Conservation (phyloP, 2,113 vertebrate genomes). For the Orientallactaga bullata region DNA sequence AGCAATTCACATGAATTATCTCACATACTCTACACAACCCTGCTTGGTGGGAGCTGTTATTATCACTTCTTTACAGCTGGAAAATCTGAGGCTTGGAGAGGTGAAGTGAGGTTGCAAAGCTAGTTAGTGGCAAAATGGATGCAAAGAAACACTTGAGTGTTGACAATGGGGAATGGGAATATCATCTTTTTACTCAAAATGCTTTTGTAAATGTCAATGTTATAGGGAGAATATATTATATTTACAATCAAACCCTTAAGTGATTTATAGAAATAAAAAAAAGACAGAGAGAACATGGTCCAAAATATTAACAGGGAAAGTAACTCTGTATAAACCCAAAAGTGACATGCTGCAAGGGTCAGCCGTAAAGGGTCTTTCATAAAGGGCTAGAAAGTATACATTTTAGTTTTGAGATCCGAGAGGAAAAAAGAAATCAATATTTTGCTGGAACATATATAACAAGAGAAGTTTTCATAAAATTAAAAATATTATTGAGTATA, state of each 20-base stretch:
- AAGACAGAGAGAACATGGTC: not conserved
- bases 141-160: not conserved
- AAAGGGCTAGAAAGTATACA: not conserved
- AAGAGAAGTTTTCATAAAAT: constrained; percentile 27
- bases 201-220: not conserved
- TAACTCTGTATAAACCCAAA: not conserved
- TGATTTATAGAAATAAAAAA: constrained; percentile 34
- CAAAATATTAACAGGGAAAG: not conserved
- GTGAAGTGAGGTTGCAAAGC: constrained; percentile 27
- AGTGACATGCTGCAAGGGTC: not conserved
- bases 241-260: constrained; percentile 1
- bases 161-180: not conserved
- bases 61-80: constrained; percentile 5
- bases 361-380: not conserved
- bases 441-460: not conserved
- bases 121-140: not conserved
- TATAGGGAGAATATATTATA: constrained; percentile 16
- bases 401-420: not conserved
- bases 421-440: constrained; percentile 40
- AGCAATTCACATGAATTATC: constrained; percentile 50
- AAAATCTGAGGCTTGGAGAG: not conserved
- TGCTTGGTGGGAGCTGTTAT: constrained; percentile 30
- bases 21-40: constrained; percentile 33
- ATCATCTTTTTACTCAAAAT: not conserved
- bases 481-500: not conserved